These are phyloP conservation scores for Pomatorhinus ruficollis DNA, from an alignment of 2,113 vertebrate genomes.

Conservation along the genomic window DNA sequence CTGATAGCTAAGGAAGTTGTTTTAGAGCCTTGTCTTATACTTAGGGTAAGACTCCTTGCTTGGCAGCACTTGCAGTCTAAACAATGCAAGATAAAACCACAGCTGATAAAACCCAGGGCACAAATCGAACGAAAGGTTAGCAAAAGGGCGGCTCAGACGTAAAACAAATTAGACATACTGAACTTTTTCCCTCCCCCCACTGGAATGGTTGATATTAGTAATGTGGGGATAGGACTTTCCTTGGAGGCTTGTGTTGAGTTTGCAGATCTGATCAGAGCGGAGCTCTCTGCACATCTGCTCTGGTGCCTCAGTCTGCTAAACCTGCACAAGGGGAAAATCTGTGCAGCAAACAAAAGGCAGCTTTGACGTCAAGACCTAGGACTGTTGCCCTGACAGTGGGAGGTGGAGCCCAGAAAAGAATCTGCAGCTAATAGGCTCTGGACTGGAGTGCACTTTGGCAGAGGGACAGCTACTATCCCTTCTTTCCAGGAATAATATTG, in stretches of 20 bases:
- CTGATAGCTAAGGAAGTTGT: background rate
- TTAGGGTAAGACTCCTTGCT: background rate
- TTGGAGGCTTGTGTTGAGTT: background rate
- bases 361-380: slow-evolving; percentile 54
- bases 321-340: slow-evolving; percentile 17
- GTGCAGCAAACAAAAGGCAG: slow-evolving; percentile 33
- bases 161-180: background rate
- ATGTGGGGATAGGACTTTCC: background rate
- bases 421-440: slow-evolving; percentile 38
- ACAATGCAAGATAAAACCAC: background rate
- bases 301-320: rapidly evolving
- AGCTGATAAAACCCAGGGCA: background rate
- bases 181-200: background rate
- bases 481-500: slow-evolving; percentile 69
- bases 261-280: background rate
- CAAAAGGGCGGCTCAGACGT: background rate
- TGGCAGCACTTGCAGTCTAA: background rate
- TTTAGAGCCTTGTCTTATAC: background rate
- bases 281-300: background rate
- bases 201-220: background rate
- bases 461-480: slow-evolving; percentile 44
- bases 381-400: slow-evolving; percentile 52
- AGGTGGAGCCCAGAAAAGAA: slow-evolving; percentile 49
- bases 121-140: background rate
- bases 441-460: slow-evolving; percentile 42